phyloP scores from a whole-genome alignment of 2,797 vertebrate species.

The Lepus oiostolus region DNA sequence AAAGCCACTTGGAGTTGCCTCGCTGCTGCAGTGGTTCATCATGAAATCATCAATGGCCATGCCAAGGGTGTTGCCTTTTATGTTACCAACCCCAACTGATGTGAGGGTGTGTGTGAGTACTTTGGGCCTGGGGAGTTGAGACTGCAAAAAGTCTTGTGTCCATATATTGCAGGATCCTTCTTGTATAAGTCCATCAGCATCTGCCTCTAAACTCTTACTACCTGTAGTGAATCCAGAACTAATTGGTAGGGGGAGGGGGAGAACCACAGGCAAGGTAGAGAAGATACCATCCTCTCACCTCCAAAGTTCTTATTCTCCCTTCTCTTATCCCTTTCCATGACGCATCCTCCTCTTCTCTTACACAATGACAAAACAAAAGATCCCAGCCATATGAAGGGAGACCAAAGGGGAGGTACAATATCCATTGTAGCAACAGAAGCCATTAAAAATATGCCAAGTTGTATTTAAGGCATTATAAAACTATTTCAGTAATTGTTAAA shows the following conservation, averaged over 20 bases:
- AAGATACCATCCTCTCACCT: neutral
- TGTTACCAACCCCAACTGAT: neutral
- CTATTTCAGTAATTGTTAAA: conserved; percentile 6
- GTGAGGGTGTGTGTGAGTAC: neutral
- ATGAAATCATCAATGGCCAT: neutral
- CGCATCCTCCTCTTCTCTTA: neutral
- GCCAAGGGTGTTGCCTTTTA: neutral
- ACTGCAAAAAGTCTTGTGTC: neutral
- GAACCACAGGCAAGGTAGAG: neutral
- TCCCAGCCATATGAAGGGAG: neutral
- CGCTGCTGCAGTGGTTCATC: neutral
- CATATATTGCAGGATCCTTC: neutral
- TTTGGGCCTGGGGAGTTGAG: neutral
- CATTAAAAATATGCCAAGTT: neutral
- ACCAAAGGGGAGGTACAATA: neutral
- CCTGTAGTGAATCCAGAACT: neutral
- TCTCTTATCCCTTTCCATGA: neutral
- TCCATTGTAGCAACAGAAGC: neutral
- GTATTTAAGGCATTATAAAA: neutral
- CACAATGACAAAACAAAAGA: neutral
- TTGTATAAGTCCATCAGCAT: neutral
- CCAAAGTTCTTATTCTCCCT: neutral
- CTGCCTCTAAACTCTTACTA: neutral
- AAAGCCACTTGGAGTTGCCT: neutral
- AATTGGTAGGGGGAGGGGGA: neutral